phyloP scores from a whole-genome alignment of 2,797 vertebrate species.

The Peromyscus attwateri region DNA sequence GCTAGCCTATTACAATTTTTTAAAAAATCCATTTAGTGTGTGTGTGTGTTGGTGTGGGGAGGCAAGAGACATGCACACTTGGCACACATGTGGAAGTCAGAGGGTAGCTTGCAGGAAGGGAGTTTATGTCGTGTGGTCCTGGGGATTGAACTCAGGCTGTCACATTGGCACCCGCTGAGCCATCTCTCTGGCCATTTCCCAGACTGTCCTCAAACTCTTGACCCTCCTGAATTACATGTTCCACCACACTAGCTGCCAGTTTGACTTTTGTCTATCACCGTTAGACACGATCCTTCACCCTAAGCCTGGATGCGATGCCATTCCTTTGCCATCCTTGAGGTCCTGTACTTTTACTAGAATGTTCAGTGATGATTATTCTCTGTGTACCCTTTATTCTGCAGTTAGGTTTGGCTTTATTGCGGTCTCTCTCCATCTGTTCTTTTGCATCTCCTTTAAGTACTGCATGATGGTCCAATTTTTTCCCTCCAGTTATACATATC shows the following conservation, averaged over 20 bases:
- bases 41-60: background rate
- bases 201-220: background rate
- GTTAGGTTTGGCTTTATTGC: slow-evolving; percentile 19
- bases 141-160: background rate
- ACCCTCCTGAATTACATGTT: background rate
- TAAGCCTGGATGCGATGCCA: background rate
- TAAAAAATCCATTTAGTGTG: background rate
- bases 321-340: background rate
- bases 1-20: background rate
- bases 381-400: background rate
- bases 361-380: background rate
- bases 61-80: too few relatives aligned
- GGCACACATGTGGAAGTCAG: background rate
- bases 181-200: background rate
- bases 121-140: background rate
- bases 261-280: background rate
- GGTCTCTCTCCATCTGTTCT: background rate
- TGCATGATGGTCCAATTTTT: background rate
- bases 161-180: background rate
- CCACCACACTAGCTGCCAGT: background rate
- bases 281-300: background rate
- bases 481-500: background rate
- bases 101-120: background rate
- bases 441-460: background rate
- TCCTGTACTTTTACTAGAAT: background rate